Conservation (phyloP, 2,888 invertebrate species). For the Zelleria hepariella region DNA sequence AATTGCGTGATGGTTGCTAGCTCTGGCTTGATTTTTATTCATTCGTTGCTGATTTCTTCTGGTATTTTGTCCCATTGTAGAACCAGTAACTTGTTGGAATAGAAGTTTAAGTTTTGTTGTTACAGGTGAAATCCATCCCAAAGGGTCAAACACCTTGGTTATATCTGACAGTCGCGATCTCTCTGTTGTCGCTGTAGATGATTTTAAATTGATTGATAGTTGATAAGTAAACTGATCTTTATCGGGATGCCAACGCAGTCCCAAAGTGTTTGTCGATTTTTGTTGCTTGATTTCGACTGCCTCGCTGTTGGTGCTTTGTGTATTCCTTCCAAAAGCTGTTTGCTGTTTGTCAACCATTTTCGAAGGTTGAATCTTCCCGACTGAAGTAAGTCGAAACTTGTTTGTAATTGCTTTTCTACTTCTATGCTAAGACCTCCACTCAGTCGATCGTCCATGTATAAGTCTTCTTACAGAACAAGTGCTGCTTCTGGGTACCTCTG, state of each 20-base stretch:
- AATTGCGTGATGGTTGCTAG: neutral
- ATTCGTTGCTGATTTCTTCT: neutral
- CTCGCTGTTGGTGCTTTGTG: neutral
- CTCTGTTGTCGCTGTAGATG: neutral
- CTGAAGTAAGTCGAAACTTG: neutral
- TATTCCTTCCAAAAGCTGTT: neutral
- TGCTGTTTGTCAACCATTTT: neutral
- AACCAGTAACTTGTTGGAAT: conserved; percentile 8
- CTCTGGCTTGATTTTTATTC: neutral
- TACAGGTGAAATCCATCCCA: conserved; percentile 6
- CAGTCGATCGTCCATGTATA: conserved; percentile 1
- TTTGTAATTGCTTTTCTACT: neutral
- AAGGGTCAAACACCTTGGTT: conserved; percentile 2
- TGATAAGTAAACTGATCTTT: neutral
- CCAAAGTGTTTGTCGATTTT: neutral
- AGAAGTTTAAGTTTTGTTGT: conserved; percentile 8
- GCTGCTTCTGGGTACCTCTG: neutral
- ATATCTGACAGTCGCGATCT: conserved; percentile 2
- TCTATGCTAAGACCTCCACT: neutral
- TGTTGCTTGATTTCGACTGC: neutral
- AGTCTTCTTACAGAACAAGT: neutral
- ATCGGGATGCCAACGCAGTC: neutral
- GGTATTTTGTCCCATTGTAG: neutral
- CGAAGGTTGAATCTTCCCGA: neutral
- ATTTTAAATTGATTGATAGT: neutral